phyloP scores from a whole-genome alignment of 2,888 invertebrate species.

The Ochropacha duplaris region DNA sequence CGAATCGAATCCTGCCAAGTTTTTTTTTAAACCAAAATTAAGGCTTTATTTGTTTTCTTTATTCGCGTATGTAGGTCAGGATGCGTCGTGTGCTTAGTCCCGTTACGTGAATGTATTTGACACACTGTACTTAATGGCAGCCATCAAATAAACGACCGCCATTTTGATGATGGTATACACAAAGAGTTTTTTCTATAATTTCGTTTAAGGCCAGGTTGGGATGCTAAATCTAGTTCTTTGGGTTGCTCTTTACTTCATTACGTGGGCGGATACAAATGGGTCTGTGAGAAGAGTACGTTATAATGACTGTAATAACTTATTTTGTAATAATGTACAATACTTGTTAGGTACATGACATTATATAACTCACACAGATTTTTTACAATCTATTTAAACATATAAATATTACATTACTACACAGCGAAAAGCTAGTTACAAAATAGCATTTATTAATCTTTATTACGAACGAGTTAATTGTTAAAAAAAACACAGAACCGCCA shows the following conservation, averaged over 20 bases:
- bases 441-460: too few relatives aligned
- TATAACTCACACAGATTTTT: not conserved
- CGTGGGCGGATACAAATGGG: not conserved
- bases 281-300: not conserved
- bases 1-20: not conserved
- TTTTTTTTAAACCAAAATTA: not conserved
- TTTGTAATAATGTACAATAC: not conserved
- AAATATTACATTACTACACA: not conserved
- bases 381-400: too few relatives aligned
- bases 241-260: not conserved
- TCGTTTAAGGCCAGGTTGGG: not conserved
- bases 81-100: conserved; percentile 17
- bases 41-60: conserved; percentile 3
- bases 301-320: not conserved
- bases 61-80: conserved; percentile 28
- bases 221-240: conserved; percentile 2
- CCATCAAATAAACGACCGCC: not conserved
- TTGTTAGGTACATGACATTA: too few relatives aligned
- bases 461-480: too few relatives aligned
- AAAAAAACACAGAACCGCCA: not conserved
- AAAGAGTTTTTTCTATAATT: conserved; percentile 5
- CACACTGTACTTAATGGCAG: conserved; percentile 31
- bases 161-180: conserved; percentile 1
- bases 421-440: not conserved
- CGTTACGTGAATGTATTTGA: conserved; percentile 20